These are phyloP conservation scores for Euschistus heros DNA, from an alignment of 1,140 invertebrate species.

Conservation along the genomic window DNA sequence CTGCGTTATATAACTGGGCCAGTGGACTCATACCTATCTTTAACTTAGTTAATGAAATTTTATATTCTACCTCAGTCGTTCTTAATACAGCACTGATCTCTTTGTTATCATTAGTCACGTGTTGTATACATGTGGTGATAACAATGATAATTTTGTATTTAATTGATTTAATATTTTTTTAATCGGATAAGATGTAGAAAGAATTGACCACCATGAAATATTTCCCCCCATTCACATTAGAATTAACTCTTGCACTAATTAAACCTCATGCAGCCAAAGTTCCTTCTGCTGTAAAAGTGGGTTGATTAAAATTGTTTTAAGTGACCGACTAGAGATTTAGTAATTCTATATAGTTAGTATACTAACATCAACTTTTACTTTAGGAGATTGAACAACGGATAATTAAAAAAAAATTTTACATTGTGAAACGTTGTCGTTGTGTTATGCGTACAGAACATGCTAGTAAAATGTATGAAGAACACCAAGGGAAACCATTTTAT, in stretches of 20 bases:
- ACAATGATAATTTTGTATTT: too few species aligned
- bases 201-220: conserved; percentile 26
- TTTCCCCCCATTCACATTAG: conserved; percentile 33
- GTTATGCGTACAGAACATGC: conserved; percentile 51
- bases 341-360: conserved; percentile 8
- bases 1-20: too few species aligned
- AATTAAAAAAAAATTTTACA: conserved; percentile 56
- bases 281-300: conserved; percentile 48
- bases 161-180: too few species aligned
- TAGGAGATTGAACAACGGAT: conserved; percentile 57
- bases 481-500: conserved; percentile 77
- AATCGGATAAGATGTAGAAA: too few species aligned
- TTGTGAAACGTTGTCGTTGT: conserved; percentile 57
- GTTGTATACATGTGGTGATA: too few species aligned
- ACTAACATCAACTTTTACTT: conserved; percentile 30
- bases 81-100: too few species aligned
- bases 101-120: too few species aligned
- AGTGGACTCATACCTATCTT: too few species aligned
- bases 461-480: conserved; percentile 70
- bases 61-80: too few species aligned
- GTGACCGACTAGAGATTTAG: conserved; percentile 12
- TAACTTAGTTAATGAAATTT: too few species aligned
- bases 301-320: conserved; percentile 15
- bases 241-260: conserved; percentile 58
- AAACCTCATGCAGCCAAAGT: conserved; percentile 64